A percentile compares a stretch with the other conserved stretches of the same genome.
Evolutionary conservation across 2,888 invertebrate species (phyloP).

Genomic region (Cheilosia impressa): DNA sequence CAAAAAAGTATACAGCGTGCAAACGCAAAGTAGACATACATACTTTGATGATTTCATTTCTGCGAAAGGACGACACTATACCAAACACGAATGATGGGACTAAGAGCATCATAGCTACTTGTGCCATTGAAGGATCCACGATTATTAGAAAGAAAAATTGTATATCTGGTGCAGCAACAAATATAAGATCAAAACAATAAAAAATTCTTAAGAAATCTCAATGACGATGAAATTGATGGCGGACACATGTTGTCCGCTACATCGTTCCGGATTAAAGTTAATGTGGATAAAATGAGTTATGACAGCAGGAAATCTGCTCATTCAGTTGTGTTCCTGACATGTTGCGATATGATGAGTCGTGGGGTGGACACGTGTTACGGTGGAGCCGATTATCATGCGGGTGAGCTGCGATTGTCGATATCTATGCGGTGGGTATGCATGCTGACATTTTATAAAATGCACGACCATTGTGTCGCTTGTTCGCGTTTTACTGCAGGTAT

Average conservation of each 20-base stretch:
- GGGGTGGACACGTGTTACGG: constrained; percentile 8
- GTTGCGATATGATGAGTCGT: constrained; percentile 14
- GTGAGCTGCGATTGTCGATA: background rate
- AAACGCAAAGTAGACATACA: background rate
- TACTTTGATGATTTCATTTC: constrained; percentile 2
- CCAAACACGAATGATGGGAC: background rate
- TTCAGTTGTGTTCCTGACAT: constrained; percentile 1
- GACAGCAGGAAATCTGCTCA: constrained; percentile 32
- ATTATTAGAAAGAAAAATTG: background rate
- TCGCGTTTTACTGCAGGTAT: too few relatives aligned
- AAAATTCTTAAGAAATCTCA: constrained; percentile 5
- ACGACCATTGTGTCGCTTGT: too few relatives aligned
- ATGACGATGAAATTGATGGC: constrained; percentile 29
- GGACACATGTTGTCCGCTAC: constrained; percentile 34
- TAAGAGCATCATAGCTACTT: constrained; percentile 1
- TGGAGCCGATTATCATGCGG: background rate
- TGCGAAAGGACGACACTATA: background rate
- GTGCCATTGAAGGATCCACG: constrained; percentile 2
- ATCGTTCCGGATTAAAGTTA: constrained; percentile 39
- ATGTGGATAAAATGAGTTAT: constrained; percentile 12
- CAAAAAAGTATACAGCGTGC: background rate
- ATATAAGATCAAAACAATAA: constrained; percentile 12
- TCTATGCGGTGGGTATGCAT: background rate
- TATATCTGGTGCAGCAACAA: background rate
- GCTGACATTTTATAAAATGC: background rate